These are phyloP conservation scores for Parapsyche elsis DNA, from an alignment of 1,140 invertebrate genomes.

Conservation along the genomic window DNA sequence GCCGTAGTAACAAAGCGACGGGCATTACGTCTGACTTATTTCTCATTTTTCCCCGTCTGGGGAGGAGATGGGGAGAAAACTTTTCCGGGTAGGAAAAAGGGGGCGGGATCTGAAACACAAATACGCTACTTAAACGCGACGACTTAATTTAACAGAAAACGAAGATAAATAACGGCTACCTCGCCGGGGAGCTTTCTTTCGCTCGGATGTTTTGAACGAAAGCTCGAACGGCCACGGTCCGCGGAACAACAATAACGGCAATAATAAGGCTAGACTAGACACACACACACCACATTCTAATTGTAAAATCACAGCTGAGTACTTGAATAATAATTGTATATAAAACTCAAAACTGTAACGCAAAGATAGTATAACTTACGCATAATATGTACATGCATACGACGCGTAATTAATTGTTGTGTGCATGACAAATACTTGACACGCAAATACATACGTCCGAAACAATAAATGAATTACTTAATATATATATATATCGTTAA, in stretches of 20 bases:
- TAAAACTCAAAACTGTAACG: too few relatives aligned
- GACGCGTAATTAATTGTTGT: too few relatives aligned
- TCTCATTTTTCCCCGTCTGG: slow-evolving; percentile 34
- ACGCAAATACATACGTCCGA: too few relatives aligned
- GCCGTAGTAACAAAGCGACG: slow-evolving; percentile 35
- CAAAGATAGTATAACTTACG: too few relatives aligned
- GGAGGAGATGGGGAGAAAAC: neutral
- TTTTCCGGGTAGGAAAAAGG: neutral
- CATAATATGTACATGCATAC: too few relatives aligned
- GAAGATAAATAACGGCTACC: slow-evolving; percentile 38
- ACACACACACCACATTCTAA: too few relatives aligned
- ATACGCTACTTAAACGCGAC: slow-evolving; percentile 43
- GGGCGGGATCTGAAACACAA: slow-evolving; percentile 39
- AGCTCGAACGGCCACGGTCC: neutral
- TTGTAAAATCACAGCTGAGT: too few relatives aligned
- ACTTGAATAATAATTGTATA: too few relatives aligned
- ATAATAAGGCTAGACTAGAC: neutral
- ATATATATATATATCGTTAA: too few relatives aligned
- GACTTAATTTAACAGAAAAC: slow-evolving; percentile 48
- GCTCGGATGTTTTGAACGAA: neutral
- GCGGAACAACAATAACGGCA: neutral
- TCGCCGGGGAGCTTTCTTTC: neutral
- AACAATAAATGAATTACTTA: too few relatives aligned
- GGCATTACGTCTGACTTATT: slow-evolving; percentile 41
- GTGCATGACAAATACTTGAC: too few relatives aligned